Conservation (phyloP, 2,888 invertebrate genomes). For the Xanthorhoe designata region DNA sequence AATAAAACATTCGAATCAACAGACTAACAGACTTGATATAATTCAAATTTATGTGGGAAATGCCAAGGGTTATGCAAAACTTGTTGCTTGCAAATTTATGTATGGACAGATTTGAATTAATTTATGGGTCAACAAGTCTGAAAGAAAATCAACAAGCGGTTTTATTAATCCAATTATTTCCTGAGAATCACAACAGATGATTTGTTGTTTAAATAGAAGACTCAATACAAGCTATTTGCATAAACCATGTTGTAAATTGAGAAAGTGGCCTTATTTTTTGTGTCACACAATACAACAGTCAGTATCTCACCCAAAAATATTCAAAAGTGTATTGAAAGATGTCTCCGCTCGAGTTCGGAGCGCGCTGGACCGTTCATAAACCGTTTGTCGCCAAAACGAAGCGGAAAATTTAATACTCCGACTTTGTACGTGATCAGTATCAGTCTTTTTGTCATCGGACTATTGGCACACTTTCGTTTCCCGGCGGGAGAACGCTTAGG, state of each 20-base stretch:
- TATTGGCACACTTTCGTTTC: constrained; percentile 75
- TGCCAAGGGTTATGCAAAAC: constrained; percentile 30
- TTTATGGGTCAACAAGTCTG: constrained; percentile 23
- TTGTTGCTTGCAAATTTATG: constrained; percentile 26
- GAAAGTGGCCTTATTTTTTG: constrained; percentile 36
- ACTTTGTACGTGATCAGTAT: constrained; percentile 77
- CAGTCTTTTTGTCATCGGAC: constrained; percentile 68
- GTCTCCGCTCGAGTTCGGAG: constrained; percentile 42
- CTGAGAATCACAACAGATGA: neutral
- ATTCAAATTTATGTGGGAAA: constrained; percentile 38
- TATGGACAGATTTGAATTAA: constrained; percentile 23
- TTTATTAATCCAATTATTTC: constrained; percentile 8
- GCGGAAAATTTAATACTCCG: constrained; percentile 80
- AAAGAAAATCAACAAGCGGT: constrained; percentile 10
- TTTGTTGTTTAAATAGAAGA: constrained; percentile 2
- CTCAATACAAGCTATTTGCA: constrained; percentile 10
- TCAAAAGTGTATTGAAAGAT: constrained; percentile 33
- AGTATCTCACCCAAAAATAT: constrained; percentile 35
- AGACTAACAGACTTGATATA: constrained; percentile 18
- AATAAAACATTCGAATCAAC: constrained; percentile 39
- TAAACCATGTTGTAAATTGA: constrained; percentile 20
- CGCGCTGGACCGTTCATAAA: constrained; percentile 66
- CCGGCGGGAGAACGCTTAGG: constrained; percentile 54
- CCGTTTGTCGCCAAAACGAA: constrained; percentile 78
- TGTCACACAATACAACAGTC: constrained; percentile 26